Evolutionary conservation across 2,888 invertebrate species (phyloP).

Genomic region (Ectemnius cavifrons): DNA sequence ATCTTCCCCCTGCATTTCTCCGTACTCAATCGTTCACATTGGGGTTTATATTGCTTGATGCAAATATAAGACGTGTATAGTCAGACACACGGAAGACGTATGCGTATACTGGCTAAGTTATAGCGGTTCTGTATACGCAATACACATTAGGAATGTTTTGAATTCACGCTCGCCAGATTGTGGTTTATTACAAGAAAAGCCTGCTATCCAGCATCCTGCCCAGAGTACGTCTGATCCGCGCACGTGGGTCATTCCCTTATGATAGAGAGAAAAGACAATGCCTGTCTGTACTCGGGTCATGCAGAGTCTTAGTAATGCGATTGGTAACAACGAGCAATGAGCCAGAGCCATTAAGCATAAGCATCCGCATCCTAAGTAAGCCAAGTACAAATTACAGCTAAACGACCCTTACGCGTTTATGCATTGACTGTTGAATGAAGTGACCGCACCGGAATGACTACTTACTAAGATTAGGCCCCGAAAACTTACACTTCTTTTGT

Average conservation of each 20-base stretch:
- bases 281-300: slow-evolving; percentile 31
- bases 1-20: neutral
- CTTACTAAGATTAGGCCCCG: neutral
- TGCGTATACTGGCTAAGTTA: no score
- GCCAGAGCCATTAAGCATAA: slow-evolving; percentile 16
- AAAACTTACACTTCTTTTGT: no score
- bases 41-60: no score
- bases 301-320: slow-evolving; percentile 31
- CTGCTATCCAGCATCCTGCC: no score
- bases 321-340: neutral
- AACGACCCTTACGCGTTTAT: slow-evolving; percentile 35
- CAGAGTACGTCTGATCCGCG: no score
- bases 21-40: neutral
- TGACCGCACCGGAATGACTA: slow-evolving; percentile 3
- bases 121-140: no score
- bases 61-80: no score
- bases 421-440: slow-evolving; percentile 34
- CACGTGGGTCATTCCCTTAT: no score
- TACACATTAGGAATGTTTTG: no score
- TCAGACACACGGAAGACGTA: no score
- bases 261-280: slow-evolving; percentile 34
- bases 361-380: slow-evolving; percentile 44
- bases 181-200: no score
- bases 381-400: slow-evolving; percentile 37
- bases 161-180: no score